Conservation (phyloP, 2,113 vertebrate species). For the Platysternon megacephalum region DNA sequence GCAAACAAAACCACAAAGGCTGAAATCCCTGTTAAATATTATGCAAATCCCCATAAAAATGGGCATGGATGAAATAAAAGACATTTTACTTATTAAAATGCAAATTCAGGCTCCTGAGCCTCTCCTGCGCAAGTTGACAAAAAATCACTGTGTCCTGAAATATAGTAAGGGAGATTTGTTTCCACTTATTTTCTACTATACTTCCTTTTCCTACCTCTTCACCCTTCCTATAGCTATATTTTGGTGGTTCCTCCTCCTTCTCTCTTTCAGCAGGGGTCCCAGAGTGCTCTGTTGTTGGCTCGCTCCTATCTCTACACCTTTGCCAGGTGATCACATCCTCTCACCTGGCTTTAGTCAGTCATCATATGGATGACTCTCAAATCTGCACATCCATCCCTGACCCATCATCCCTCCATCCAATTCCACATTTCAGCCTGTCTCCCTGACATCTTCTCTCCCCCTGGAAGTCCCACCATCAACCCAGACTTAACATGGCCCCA, state of each 20-base stretch:
- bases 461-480: neutral
- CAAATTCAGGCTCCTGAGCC: neutral
- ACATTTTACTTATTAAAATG: neutral
- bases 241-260: slow-evolving; percentile 2
- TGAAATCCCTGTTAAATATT: neutral
- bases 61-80: neutral
- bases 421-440: neutral
- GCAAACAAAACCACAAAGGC: neutral
- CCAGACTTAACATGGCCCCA: neutral
- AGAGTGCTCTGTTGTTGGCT: neutral
- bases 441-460: neutral
- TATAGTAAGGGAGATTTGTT: slow-evolving; percentile 21
- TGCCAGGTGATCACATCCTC: neutral
- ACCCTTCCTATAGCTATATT: neutral
- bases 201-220: neutral
- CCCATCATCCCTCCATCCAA: neutral
- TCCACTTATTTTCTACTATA: neutral
- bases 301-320: neutral
- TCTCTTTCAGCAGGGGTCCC: neutral
- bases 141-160: neutral
- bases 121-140: neutral
- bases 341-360: neutral
- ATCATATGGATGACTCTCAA: neutral
- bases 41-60: neutral
- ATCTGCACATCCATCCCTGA: neutral